Base-by-base conservation (phyloP, 2,888 invertebrate genomes). In the Lithophane socia region DNA sequence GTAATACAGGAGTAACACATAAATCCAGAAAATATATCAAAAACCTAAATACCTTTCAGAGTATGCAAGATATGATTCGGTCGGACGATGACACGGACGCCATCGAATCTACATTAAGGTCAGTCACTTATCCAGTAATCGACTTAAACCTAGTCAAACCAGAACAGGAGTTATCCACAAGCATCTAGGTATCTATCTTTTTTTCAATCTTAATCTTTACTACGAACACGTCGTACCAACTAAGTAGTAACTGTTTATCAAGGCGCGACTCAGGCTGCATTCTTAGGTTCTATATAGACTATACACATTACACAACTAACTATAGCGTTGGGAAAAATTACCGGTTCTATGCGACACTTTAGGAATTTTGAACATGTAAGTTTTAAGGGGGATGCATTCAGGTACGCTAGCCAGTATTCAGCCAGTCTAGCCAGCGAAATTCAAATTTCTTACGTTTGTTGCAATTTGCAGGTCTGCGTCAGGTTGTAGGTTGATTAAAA, bases 271-370 rank as follows among this genome's bases (percentile, higher is more conserved):
- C 69, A 49, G 13, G 65, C 84, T 61, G 72, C 88, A 88, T 88
- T 88, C 88, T 65, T 64, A 29, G 64, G 63, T 87, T 87, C 87
- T 84, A 87, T 76, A 88, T 87, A 88, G 84, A 82, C 73, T 74
- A 80, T 75, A 86, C 76, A 80, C 76, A 80, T 79, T 75, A 86
- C 76, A 80, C 76, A 80, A 75, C 78, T 82, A 83, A 81, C 75
- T 81, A 82, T 77, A 74, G 66, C 76, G 72, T 78, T 78, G 82
- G 66, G 80, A 83, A 85, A 81, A 87, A 82, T 73, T 71, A 83
- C 88, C 73, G 75, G 87, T 84, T 79, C 54, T 49, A 37, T 29
- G 24, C n/a, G 54, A 79, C 60, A 29, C 44, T 60, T 42, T 29
- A 79, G 70, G 80, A 78, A 82, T 87, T 74, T 82, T 68, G 66